Evolutionary conservation across 2,888 invertebrate genomes (phyloP).

Genomic region (Hypena proboscidalis): DNA sequence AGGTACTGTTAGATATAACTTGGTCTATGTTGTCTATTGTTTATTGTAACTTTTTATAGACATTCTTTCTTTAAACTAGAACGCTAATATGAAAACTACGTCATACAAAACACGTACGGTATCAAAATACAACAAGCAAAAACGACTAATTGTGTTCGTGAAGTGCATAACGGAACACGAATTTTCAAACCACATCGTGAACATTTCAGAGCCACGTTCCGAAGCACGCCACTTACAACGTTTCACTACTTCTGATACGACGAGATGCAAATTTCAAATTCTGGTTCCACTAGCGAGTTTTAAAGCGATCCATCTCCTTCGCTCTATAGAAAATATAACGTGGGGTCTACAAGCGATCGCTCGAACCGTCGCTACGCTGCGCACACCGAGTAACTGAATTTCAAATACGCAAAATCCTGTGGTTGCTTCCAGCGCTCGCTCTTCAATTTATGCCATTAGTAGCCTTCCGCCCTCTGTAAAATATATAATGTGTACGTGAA

Average conservation of each 20-base stretch:
- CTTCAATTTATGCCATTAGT: slow-evolving; percentile 79
- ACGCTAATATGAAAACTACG: background rate
- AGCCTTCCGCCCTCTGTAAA: slow-evolving; percentile 65
- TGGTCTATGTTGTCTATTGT: too few relatives aligned
- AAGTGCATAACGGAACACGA: slow-evolving; percentile 12
- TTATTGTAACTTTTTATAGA: too few relatives aligned
- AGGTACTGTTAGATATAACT: too few relatives aligned
- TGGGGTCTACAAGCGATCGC: slow-evolving; percentile 59
- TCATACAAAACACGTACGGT: background rate
- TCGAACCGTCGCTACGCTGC: slow-evolving; percentile 55
- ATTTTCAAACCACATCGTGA: slow-evolving; percentile 20
- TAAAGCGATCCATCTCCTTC: slow-evolving; percentile 65
- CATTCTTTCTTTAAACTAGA: background rate
- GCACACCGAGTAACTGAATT: slow-evolving; percentile 74
- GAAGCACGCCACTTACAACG: slow-evolving; percentile 37
- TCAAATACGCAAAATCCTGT: slow-evolving; percentile 78
- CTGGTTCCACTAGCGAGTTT: slow-evolving; percentile 57
- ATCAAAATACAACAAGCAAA: slow-evolving; percentile 1
- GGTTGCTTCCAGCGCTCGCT: slow-evolving; percentile 70
- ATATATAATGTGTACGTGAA: slow-evolving; percentile 60
- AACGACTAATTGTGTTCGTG: slow-evolving; percentile 27
- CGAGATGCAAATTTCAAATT: slow-evolving; percentile 62
- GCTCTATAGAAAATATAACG: slow-evolving; percentile 57
- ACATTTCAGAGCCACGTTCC: slow-evolving; percentile 28
- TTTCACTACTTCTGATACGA: slow-evolving; percentile 53